Conservation (phyloP, 2,797 vertebrate genomes). For the Xiphorhynchus erythropygius region DNA sequence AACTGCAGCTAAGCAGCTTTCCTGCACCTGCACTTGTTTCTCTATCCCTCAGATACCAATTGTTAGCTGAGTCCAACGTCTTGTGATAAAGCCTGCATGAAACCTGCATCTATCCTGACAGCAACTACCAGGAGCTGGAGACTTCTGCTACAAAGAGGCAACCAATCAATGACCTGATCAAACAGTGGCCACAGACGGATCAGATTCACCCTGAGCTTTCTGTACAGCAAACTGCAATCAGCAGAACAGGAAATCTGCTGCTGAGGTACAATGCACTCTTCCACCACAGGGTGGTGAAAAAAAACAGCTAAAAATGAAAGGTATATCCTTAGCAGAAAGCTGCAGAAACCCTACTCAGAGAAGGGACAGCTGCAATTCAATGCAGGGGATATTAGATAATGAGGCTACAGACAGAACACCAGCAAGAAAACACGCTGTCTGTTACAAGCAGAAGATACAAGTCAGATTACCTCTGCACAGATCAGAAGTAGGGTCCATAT, state of each 20-base stretch:
- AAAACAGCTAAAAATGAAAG: slow-evolving; percentile 55
- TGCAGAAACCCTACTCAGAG: slow-evolving; percentile 49
- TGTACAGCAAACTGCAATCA: neutral
- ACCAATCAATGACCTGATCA: slow-evolving; percentile 6
- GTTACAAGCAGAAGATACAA: neutral
- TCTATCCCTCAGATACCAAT: neutral
- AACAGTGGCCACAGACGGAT: neutral
- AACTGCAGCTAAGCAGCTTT: slow-evolving; percentile 54
- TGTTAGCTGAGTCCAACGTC: neutral
- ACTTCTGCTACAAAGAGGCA: neutral
- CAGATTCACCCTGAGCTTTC: neutral
- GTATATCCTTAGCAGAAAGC: slow-evolving; percentile 44
- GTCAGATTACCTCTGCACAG: neutral
- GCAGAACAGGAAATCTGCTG: neutral
- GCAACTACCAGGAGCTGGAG: neutral
- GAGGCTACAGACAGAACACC: slow-evolving; percentile 61
- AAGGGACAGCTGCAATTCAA: slow-evolving; percentile 64
- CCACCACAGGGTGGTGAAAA: slow-evolving; percentile 70
- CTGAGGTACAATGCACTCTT: slow-evolving; percentile 49
- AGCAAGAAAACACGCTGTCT: slow-evolving; percentile 17
- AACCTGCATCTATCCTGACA: neutral
- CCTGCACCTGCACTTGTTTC: neutral
- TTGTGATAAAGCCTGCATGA: neutral
- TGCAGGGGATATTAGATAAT: slow-evolving; percentile 57
- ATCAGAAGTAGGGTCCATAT: neutral